phyloP scores from a whole-genome alignment of 2,888 invertebrate genomes.

The Digitonthophagus gazella region DNA sequence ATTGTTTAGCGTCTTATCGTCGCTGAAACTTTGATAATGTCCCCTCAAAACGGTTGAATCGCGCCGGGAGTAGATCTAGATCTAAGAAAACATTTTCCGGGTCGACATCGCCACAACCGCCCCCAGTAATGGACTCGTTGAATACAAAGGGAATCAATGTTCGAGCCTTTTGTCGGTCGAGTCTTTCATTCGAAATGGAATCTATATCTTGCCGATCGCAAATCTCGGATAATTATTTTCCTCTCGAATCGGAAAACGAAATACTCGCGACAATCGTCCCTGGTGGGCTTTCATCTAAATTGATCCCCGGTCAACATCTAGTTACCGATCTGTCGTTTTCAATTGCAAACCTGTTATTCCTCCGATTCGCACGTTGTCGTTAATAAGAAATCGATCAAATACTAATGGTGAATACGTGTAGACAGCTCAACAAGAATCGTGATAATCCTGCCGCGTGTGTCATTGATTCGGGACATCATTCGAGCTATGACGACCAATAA shows the following conservation, averaged over 20 bases:
- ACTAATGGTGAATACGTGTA: neutral
- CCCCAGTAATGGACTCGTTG: slow-evolving; percentile 6
- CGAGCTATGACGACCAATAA: neutral
- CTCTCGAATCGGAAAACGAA: neutral
- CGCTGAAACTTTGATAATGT: slow-evolving; percentile 8
- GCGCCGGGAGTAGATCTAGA: slow-evolving; percentile 1
- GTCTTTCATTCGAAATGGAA: neutral
- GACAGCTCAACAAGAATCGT: neutral
- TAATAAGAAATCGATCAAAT: neutral
- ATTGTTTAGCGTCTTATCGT: slow-evolving; percentile 12
- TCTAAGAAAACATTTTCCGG: slow-evolving; percentile 15
- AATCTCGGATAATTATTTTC: neutral
- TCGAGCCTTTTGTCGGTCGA: neutral
- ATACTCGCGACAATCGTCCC: neutral
- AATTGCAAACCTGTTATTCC: neutral
- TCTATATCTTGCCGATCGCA: neutral
- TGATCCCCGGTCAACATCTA: neutral
- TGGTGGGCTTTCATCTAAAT: neutral
- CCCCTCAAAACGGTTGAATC: neutral
- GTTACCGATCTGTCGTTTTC: neutral
- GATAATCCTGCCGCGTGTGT: too few species aligned
- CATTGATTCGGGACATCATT: neutral
- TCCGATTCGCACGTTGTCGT: too few species aligned
- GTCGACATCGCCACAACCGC: slow-evolving; percentile 6
- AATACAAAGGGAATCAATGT: slow-evolving; percentile 16